Evolutionary conservation across 2,888 invertebrate genomes (phyloP).

Genomic region (Lasioglossum villosulum): DNA sequence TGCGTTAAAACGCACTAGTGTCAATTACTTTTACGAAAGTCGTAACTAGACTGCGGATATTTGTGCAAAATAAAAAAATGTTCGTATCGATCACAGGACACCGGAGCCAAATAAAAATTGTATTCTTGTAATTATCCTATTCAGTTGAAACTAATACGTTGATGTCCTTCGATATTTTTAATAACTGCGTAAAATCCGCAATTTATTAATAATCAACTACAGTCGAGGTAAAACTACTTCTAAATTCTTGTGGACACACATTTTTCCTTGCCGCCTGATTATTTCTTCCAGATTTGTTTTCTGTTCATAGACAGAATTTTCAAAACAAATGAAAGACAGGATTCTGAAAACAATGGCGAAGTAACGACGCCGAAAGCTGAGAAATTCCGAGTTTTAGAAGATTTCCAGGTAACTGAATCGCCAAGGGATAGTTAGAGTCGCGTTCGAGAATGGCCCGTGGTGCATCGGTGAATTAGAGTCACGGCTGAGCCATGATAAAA

Average conservation of each 20-base stretch:
- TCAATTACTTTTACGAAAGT: neutral
- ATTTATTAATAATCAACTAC: neutral
- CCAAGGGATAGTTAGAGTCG: conserved; percentile 42
- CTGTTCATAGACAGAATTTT: neutral
- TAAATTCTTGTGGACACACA: too few species aligned
- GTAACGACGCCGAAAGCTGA: neutral
- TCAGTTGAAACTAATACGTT: too few species aligned
- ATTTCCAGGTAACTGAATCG: conserved; percentile 49
- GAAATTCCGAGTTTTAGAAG: conserved; percentile 10
- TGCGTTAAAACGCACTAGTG: too few species aligned
- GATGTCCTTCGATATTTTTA: too few species aligned
- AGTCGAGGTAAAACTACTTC: neutral
- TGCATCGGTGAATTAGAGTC: conserved; percentile 22
- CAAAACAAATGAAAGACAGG: too few species aligned
- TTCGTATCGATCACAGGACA: too few species aligned
- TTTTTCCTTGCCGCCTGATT: neutral
- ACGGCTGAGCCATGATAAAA: conserved; percentile 43
- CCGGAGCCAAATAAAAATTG: too few species aligned
- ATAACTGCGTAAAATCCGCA: too few species aligned
- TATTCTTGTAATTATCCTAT: too few species aligned
- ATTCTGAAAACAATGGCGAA: neutral
- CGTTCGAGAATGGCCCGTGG: conserved; percentile 21
- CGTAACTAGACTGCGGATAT: neutral
- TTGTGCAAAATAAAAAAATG: too few species aligned
- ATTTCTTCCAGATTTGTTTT: neutral